Conservation (phyloP, 1,140 invertebrate species). For the Watersipora subatra region DNA sequence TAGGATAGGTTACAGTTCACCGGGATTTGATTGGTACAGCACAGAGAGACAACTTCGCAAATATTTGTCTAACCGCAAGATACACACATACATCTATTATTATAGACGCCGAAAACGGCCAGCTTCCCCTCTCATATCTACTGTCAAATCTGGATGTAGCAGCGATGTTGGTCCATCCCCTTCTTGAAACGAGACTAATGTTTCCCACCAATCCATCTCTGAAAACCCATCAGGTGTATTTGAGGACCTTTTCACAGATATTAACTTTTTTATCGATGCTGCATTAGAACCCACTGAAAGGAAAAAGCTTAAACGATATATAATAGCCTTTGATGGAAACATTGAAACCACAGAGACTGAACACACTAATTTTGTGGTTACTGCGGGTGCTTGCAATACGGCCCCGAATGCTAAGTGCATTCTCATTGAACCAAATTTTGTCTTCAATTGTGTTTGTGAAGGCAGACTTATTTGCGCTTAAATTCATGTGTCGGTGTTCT, state of each 20-base stretch:
- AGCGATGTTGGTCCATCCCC: too few relatives aligned
- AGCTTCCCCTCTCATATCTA: background rate
- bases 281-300: slow-evolving; percentile 16
- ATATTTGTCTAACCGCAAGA: slow-evolving; percentile 25
- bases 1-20: slow-evolving; percentile 34
- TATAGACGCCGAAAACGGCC: slow-evolving; percentile 4
- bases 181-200: too few relatives aligned
- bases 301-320: slow-evolving; percentile 22
- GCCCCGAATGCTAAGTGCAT: too few relatives aligned
- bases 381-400: too few relatives aligned
- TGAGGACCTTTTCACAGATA: slow-evolving; percentile 17
- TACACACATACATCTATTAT: slow-evolving; percentile 38
- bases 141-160: background rate
- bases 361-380: too few relatives aligned
- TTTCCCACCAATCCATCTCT: too few relatives aligned
- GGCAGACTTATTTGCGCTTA: too few relatives aligned
- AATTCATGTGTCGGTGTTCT: too few relatives aligned
- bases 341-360: too few relatives aligned
- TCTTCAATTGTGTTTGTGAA: too few relatives aligned
- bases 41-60: slow-evolving; percentile 37
- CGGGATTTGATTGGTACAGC: slow-evolving; percentile 39
- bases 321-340: slow-evolving; percentile 37
- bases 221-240: slow-evolving; percentile 2
- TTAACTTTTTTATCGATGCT: slow-evolving; percentile 18
- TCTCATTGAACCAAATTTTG: too few relatives aligned